Evolutionary conservation across 2,797 vertebrate genomes (phyloP).

Genomic region (Sylvilagus floridanus): DNA sequence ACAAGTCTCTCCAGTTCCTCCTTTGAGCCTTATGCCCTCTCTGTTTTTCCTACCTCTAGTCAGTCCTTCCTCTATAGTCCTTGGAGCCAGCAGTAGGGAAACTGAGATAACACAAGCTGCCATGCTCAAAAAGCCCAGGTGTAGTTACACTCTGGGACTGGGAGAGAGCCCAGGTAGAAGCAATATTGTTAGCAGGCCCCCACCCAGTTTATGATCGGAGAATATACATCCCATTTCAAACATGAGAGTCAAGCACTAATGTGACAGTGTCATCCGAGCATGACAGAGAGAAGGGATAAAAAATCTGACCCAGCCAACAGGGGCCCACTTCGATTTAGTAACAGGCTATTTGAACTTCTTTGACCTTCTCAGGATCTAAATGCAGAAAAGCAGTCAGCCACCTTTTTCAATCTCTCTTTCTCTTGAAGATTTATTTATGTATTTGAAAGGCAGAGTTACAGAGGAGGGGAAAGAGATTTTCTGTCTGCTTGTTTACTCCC

Average conservation of each 20-base stretch:
- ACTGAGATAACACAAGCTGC: neutral
- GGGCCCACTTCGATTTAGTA: neutral
- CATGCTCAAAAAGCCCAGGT: no score
- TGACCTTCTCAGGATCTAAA: neutral
- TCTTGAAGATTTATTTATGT: no score
- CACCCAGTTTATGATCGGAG: neutral
- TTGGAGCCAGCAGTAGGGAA: neutral
- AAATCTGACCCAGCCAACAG: neutral
- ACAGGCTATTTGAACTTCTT: neutral
- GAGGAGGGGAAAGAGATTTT: no score
- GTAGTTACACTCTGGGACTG: neutral
- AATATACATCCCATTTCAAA: neutral
- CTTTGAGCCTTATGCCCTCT: neutral
- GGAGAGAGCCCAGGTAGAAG: neutral
- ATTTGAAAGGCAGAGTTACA: no score
- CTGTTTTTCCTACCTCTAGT: neutral
- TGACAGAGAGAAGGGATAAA: neutral
- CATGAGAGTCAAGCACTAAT: neutral
- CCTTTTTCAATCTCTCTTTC: neutral
- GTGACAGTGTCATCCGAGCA: neutral
- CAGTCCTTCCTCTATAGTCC: neutral
- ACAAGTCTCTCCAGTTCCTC: no score
- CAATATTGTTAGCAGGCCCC: neutral
- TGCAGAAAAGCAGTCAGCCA: neutral
- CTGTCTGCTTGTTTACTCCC: no score